phyloP scores from a whole-genome alignment of 1,140 invertebrate genomes.

The Ladona fulva region DNA sequence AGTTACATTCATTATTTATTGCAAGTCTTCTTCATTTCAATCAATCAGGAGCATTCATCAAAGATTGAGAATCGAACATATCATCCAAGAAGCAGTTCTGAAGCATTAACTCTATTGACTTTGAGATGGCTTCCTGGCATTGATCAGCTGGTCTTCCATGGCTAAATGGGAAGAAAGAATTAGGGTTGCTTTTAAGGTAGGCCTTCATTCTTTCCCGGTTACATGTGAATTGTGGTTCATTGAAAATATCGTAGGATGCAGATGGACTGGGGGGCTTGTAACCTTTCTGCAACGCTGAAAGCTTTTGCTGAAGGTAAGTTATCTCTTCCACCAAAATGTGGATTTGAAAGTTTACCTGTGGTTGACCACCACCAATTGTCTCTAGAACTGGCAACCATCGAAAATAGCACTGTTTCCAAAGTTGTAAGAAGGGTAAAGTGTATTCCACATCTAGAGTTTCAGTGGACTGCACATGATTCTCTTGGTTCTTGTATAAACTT shows the following conservation, averaged over 20 bases:
- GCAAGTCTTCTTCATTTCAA: neutral
- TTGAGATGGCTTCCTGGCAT: neutral
- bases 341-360: conserved; percentile 48
- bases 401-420: conserved; percentile 87
- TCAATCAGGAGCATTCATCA: conserved; percentile 1
- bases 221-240: neutral
- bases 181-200: neutral
- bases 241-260: neutral
- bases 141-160: neutral
- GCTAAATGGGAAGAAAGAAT: conserved; percentile 13
- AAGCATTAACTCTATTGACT: neutral
- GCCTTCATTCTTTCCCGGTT: neutral
- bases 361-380: conserved; percentile 63
- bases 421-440: conserved; percentile 48
- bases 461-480: too few relatives aligned
- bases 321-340: conserved; percentile 11
- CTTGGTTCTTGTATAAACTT: too few relatives aligned
- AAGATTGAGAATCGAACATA: neutral
- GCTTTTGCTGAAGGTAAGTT: neutral
- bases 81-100: neutral
- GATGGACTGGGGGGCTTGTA: neutral
- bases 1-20: neutral
- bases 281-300: neutral
- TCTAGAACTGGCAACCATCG: conserved; percentile 77
- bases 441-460: conserved; percentile 33